phyloP scores from a whole-genome alignment of 2,113 vertebrate genomes.

The Drymodes brunneopygia region DNA sequence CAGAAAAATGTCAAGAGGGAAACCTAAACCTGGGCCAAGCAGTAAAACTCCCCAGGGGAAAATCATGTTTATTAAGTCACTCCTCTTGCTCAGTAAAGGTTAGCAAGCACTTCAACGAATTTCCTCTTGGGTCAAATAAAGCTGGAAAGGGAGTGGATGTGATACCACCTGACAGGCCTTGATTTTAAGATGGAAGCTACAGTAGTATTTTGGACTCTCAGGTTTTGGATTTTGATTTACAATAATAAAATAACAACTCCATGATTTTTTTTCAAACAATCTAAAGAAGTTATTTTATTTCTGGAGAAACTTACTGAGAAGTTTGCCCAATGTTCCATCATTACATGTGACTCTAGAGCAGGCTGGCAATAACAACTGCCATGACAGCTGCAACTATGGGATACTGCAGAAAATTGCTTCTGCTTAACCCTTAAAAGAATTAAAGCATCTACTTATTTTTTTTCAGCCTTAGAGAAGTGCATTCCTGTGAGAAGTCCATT shows the following conservation, averaged over 20 bases:
- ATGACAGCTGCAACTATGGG: background rate
- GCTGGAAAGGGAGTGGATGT: background rate
- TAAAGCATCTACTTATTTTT: background rate
- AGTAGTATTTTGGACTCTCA: background rate
- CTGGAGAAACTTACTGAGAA: background rate
- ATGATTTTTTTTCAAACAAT: background rate
- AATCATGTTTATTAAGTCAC: conserved; percentile 5
- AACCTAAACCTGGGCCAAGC: conserved; percentile 1
- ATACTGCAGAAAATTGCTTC: background rate
- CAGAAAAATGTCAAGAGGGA: conserved; percentile 54
- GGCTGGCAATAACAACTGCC: background rate
- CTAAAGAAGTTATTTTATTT: background rate
- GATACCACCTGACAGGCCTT: conserved; percentile 32
- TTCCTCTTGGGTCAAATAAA: conserved; percentile 32
- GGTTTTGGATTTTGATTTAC: background rate
- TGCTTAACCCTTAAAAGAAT: background rate
- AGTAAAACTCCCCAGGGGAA: conserved; percentile 20
- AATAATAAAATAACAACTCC: background rate
- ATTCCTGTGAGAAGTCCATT: background rate
- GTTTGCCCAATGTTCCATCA: background rate
- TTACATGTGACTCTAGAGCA: background rate
- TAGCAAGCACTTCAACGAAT: conserved; percentile 16
- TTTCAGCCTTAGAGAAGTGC: background rate
- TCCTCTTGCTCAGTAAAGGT: conserved; percentile 34
- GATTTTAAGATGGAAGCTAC: conserved; percentile 13